Base-by-base conservation (phyloP, 2,797 vertebrate species). In the Sitta carolinensis region DNA sequence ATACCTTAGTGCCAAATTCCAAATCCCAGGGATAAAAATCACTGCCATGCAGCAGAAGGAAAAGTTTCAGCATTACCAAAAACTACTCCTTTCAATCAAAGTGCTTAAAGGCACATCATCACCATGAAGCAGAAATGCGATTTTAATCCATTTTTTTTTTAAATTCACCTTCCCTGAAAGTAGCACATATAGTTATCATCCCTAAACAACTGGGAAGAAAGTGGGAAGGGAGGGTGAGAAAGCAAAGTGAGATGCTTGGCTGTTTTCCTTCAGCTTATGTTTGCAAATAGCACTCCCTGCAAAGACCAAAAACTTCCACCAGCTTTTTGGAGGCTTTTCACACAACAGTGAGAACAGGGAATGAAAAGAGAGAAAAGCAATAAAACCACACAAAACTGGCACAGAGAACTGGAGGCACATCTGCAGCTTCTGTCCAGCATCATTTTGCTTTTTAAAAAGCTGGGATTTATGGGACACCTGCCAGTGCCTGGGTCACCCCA, bases 1-100 rank as follows among this genome's bases (percentile, higher is more conserved):
- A 97, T 82, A 97, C 97, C 94, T 97, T 91, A 72, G 93, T 94
- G 96, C 97, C 98, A 97, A 97, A 97, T 98, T 98, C 96, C 94
- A 97, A 98, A 98, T 98, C 97, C 97, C 95, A 94, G 85, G 95
- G 92, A 96, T 91, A 94, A 96, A 94, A 97, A 97, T 47, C 13
- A 50, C 96, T 98, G 96, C 97, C 95, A 95, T 93, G 81, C 73
- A 84, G 89, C 93, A 96, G 83, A 96, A 96, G 81, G 87, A 95
- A 97, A 96, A 94, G n/a, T 96, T 97, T 97, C 95, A 93, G 94
- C 94, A 94, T 95, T 97, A 97, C 91, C 95, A 95, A 63, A 51
- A 93, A 96, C 89, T 97, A 96, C 90, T 85, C 68, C 82, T 95
- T 97, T 96, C 95, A 93, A 95, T 96, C 97, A 93, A 95, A 80